A percentile compares a stretch with the other conserved stretches of the same genome.
These are phyloP conservation scores for Liopterus haemorrhoidalis DNA, from an alignment of 2,888 invertebrate genomes.

Conservation along the genomic window DNA sequence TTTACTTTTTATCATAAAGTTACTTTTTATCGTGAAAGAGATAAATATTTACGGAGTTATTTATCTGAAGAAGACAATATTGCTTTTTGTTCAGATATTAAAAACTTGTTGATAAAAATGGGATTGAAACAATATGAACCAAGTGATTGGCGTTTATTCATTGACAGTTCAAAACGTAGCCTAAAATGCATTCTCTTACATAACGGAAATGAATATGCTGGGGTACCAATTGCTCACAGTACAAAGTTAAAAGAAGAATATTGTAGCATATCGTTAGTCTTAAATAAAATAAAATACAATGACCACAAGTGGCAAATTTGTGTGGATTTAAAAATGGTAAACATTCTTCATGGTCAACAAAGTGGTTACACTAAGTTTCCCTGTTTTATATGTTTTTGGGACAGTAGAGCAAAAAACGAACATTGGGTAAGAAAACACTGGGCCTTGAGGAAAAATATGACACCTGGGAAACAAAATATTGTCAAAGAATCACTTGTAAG, in stretches of 20 bases:
- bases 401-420: conserved; percentile 22
- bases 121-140: conserved; percentile 25
- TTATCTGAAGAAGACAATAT: conserved; percentile 24
- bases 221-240: conserved; percentile 25
- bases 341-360: conserved; percentile 16
- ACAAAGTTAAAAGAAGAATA: conserved; percentile 25
- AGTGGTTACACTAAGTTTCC: conserved; percentile 19
- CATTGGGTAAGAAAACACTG: conserved; percentile 24
- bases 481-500: conserved; percentile 23
- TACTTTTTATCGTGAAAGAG: conserved; percentile 23
- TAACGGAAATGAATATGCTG: conserved; percentile 26
- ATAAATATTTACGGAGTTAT: conserved; percentile 19
- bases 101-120: conserved; percentile 20
- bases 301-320: conserved; percentile 11
- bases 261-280: conserved; percentile 8
- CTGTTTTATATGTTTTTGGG: conserved; percentile 28
- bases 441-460: conserved; percentile 18
- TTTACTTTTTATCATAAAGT: conserved; percentile 15
- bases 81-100: conserved; percentile 26
- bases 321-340: conserved; percentile 22
- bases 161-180: conserved; percentile 28
- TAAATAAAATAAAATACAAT: conserved; percentile 22
- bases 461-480: conserved; percentile 24
- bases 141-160: conserved; percentile 30
- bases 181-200: conserved; percentile 28